Base-by-base conservation (phyloP, 1,140 invertebrate genomes). In the Leptonema lineaticorne region DNA sequence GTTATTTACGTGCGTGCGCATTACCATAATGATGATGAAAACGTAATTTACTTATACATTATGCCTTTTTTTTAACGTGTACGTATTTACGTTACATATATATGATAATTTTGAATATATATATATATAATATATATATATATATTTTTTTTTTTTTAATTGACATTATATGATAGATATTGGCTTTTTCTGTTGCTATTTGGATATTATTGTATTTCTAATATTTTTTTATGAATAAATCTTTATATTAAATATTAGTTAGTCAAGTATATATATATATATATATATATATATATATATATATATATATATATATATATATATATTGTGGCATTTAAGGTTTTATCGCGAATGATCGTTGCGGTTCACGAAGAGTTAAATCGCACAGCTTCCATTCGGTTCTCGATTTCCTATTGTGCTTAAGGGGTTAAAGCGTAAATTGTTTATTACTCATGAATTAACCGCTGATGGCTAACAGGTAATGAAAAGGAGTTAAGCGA, bases 391-490 rank as follows among this genome's bases (percentile, higher is more conserved):
- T 53, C 50, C 50, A 53, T 20, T 48, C 22, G 18, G 8, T 20
- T 53, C 9, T 57, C 57, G 45, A 28, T 41, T 66, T 66, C 48
- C 63, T 66, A 66, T 56, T 66, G 45, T 66, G 63, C 53, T 66
- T 50, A 29, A 57, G 33, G 63, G 63, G 63, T 66, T 66, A 66
- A 57, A 26, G 48, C 50, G 48, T 66, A 57, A 56, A 30, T 50
- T 22, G 63, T 57, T 57, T 57, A 66, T 66, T 56, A 46, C 48
- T 24, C 50, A 66, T 66, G 63, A 66, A 66, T 66, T 66, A 66
- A 53, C 63, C 11, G 63, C 63, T 56, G 63, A 56, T 56, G 50
- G 46, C 46, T 66, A 56, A 57, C 63, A 27, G 30, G 48, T 66
- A 66, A 66, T 66, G 63, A 66, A 66, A 66, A 66, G 63, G 48